These are phyloP conservation scores for Pangasianodon gigas DNA, from an alignment of 2,113 vertebrate species.

Conservation along the genomic window DNA sequence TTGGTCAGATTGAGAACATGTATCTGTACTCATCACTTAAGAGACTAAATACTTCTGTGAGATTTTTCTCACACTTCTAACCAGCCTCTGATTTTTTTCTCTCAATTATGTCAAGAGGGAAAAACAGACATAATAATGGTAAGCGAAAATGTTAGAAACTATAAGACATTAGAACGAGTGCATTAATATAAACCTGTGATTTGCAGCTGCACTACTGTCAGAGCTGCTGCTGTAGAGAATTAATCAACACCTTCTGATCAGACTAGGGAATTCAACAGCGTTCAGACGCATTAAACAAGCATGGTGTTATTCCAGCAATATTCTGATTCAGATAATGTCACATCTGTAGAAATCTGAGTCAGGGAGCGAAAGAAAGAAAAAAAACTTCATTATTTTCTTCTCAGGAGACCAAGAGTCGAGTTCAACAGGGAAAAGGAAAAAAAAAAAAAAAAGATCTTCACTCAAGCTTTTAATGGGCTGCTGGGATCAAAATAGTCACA, in stretches of 20 bases:
- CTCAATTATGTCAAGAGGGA: not conserved
- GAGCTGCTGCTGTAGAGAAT: too few species aligned
- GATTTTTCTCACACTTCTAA: not conserved
- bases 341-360: too few species aligned
- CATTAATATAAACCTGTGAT: not conserved
- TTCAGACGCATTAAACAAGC: not conserved
- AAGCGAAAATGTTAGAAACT: not conserved
- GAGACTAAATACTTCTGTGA: not conserved
- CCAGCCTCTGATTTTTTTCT: not conserved
- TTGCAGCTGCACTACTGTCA: not conserved
- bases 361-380: too few species aligned
- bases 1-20: not conserved
- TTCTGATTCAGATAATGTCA: too few species aligned
- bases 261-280: not conserved
- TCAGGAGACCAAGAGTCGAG: not conserved
- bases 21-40: not conserved
- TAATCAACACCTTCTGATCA: too few species aligned
- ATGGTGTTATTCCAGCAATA: too few species aligned
- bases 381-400: not conserved
- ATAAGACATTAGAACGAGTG: not conserved
- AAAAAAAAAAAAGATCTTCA: not conserved
- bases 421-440: too few species aligned
- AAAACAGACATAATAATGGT: not conserved
- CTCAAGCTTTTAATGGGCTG: slow-evolving; percentile 23
- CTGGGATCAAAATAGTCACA: slow-evolving; percentile 17